phyloP scores from a whole-genome alignment of 2,888 invertebrate species.

The Piscicola geometra region DNA sequence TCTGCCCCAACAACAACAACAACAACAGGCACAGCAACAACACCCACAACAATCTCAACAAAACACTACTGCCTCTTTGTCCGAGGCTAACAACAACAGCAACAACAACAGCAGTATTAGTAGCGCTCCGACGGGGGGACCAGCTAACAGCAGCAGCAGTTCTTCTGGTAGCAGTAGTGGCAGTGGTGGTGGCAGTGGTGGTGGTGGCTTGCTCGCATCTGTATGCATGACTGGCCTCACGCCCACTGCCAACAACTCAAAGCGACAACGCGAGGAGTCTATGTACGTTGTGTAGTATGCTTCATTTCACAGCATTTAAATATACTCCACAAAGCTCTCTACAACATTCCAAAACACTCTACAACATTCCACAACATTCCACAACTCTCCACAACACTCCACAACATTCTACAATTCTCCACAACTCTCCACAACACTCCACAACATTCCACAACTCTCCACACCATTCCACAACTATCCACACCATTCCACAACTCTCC shows the following conservation, averaged over 20 bases:
- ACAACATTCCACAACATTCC: no score
- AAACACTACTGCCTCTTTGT: background rate
- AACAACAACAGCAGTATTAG: background rate
- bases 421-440: no score
- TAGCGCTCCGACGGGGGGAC: background rate
- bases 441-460: no score
- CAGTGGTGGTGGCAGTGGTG: conserved; percentile 14
- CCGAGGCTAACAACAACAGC: no score
- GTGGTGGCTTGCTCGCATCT: conserved; percentile 3
- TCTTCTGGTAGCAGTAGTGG: conserved; percentile 13
- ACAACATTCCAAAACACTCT: no score
- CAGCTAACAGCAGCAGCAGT: conserved; percentile 9
- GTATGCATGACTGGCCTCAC: conserved; percentile 11
- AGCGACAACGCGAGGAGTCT: background rate
- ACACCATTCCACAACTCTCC: no score
- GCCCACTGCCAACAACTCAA: background rate
- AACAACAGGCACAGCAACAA: background rate
- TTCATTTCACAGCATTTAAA: no score
- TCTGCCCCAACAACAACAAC: conserved; percentile 11
- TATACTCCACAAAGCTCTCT: no score
- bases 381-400: no score
- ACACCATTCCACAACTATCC: no score
- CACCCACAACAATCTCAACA: conserved; percentile 10
- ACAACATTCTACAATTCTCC: no score
- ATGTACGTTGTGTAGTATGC: no score